These are phyloP conservation scores for Tenualosa thibaudeaui DNA, from an alignment of 2,797 vertebrate species.

Conservation along the genomic window DNA sequence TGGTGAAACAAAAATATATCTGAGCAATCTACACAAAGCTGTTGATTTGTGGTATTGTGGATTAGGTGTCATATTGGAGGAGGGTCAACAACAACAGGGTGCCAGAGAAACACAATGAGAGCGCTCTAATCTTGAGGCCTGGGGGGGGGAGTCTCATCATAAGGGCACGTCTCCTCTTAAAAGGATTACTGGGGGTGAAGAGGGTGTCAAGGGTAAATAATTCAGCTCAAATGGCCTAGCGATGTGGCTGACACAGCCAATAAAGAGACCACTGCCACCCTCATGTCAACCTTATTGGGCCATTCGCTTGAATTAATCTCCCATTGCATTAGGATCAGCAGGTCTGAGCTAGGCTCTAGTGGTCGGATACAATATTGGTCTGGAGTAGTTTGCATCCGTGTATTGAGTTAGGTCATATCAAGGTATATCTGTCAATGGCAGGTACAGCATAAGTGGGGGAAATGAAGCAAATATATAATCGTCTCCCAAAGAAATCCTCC, in stretches of 20 bases:
- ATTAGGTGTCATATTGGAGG: background rate
- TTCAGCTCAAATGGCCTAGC: constrained; percentile 45
- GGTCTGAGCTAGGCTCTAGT: background rate
- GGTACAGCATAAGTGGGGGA: constrained; percentile 41
- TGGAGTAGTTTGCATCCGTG: constrained; percentile 31
- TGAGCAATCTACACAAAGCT: background rate
- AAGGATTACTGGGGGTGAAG: constrained; percentile 72
- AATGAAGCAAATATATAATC: constrained; percentile 9
- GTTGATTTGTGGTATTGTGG: too few relatives aligned
- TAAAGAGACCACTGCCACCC: constrained; percentile 28
- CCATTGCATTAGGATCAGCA: constrained; percentile 4
- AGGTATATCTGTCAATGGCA: constrained; percentile 45
- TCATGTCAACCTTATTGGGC: constrained; percentile 37
- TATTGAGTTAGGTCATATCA: constrained; percentile 28
- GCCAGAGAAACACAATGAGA: background rate
- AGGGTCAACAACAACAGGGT: constrained; percentile 15
- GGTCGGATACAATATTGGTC: constrained; percentile 25
- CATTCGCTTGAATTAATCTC: constrained; percentile 23
- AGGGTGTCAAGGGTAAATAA: constrained; percentile 66
- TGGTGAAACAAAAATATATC: background rate
- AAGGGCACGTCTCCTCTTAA: constrained; percentile 53
- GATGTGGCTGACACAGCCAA: constrained; percentile 38
- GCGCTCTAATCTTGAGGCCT: background rate
- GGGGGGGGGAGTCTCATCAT: background rate
- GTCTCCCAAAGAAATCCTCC: background rate